Conservation (phyloP, 1,140 invertebrate species). For the Drosophila parvula region DNA sequence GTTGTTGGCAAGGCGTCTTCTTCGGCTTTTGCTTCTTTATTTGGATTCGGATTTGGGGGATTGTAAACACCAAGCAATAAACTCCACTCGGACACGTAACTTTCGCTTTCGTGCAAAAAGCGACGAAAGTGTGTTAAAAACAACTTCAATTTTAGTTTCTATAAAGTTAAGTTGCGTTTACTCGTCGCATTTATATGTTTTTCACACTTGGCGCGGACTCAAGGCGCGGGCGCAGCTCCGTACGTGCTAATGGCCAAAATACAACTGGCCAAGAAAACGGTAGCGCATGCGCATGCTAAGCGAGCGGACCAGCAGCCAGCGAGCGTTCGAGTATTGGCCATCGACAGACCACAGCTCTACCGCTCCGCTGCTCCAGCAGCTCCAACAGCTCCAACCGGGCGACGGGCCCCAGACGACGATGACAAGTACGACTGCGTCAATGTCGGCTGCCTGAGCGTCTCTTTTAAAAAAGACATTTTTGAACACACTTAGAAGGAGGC, state of each 20-base stretch:
- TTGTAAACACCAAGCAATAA: constrained; percentile 27
- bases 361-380: neutral
- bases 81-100: constrained; percentile 63
- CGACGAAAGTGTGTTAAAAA: constrained; percentile 51
- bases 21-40: constrained; percentile 11
- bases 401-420: constrained; percentile 27
- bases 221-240: constrained; percentile 70
- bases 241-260: constrained; percentile 83
- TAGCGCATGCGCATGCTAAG: constrained; percentile 78
- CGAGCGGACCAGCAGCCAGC: constrained; percentile 24
- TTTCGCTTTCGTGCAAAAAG: constrained; percentile 68
- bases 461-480: constrained; percentile 26
- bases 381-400: constrained; percentile 10
- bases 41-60: constrained; percentile 11
- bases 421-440: constrained; percentile 32
- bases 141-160: constrained; percentile 66
- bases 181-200: constrained; percentile 45
- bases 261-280: constrained; percentile 81
- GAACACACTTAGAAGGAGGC: neutral
- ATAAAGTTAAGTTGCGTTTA: constrained; percentile 35
- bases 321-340: constrained; percentile 27
- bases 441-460: constrained; percentile 18
- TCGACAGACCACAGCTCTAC: constrained; percentile 12
- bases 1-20: constrained; percentile 12
- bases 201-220: constrained; percentile 59